phyloP scores from a whole-genome alignment of 2,797 vertebrate genomes.

The Ibycter americanus region DNA sequence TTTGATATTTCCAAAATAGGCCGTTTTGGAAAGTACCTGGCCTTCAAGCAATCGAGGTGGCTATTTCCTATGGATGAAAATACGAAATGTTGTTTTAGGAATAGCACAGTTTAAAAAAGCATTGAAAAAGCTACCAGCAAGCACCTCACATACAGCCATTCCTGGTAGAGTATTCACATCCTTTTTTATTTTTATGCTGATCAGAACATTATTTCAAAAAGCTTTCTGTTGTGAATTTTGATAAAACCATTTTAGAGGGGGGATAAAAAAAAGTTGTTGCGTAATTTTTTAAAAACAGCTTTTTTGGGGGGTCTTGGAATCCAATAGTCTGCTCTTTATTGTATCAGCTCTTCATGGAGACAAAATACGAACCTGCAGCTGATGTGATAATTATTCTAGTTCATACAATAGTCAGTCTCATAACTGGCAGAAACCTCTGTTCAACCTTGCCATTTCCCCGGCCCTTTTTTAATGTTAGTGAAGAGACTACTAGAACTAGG shows the following conservation, averaged over 20 bases:
- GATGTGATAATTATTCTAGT: background rate
- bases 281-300: background rate
- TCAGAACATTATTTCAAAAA: background rate
- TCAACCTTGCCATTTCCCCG: background rate
- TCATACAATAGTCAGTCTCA: background rate
- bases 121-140: constrained; percentile 82
- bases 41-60: constrained; percentile 95
- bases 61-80: constrained; percentile 96
- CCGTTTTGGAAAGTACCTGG: constrained; percentile 98
- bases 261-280: accelerated
- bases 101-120: constrained; percentile 93
- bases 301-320: background rate
- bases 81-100: constrained; percentile 92
- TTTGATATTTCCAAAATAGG: constrained; percentile 77
- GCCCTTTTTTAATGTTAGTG: background rate
- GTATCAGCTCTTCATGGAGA: background rate
- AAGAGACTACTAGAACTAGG: background rate
- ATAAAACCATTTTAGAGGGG: background rate
- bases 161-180: constrained; percentile 81
- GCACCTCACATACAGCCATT: constrained; percentile 79
- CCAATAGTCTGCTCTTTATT: background rate
- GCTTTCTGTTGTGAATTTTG: background rate
- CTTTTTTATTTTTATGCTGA: background rate
- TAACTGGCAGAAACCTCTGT: background rate
- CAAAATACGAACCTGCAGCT: background rate